Evolutionary conservation across 2,113 vertebrate genomes (phyloP).

Genomic region (Oryzias melastigma): DNA sequence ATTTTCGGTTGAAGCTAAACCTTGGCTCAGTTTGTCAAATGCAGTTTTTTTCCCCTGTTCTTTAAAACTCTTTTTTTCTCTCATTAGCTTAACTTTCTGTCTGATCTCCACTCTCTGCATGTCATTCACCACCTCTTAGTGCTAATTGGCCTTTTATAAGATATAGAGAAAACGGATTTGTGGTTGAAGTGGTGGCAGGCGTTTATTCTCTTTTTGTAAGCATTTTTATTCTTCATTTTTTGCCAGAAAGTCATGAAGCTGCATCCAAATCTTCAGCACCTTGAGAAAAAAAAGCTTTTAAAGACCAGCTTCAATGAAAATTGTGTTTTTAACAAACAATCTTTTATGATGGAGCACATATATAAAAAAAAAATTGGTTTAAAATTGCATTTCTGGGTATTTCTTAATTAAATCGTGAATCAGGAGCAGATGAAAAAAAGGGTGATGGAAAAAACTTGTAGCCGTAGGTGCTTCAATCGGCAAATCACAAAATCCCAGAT

Average conservation of each 20-base stretch:
- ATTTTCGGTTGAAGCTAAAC: conserved; percentile 43
- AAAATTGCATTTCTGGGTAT: too few relatives aligned
- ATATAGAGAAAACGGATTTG: conserved; percentile 11
- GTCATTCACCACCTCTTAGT: background rate
- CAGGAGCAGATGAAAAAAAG: too few relatives aligned
- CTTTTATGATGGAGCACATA: too few relatives aligned
- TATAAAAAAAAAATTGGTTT: too few relatives aligned
- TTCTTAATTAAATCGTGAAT: too few relatives aligned
- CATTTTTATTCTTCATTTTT: background rate
- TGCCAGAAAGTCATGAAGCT: conserved; percentile 1
- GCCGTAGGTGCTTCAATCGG: too few relatives aligned
- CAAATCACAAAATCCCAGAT: too few relatives aligned
- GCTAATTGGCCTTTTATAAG: conserved; percentile 18
- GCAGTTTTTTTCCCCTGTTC: conserved; percentile 23
- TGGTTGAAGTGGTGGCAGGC: conserved; percentile 5
- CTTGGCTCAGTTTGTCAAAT: conserved; percentile 30
- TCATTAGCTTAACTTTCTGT: conserved; percentile 1
- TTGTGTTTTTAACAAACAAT: too few relatives aligned
- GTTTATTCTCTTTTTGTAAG: too few relatives aligned
- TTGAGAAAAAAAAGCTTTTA: too few relatives aligned
- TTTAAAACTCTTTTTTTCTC: conserved; percentile 8
- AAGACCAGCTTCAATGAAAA: too few relatives aligned
- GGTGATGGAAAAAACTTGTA: too few relatives aligned
- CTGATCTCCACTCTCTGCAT: conserved; percentile 1
- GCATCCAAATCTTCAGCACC: background rate